Conservation (phyloP, 2,888 invertebrate species). For the Alviniconcha strummeri region DNA sequence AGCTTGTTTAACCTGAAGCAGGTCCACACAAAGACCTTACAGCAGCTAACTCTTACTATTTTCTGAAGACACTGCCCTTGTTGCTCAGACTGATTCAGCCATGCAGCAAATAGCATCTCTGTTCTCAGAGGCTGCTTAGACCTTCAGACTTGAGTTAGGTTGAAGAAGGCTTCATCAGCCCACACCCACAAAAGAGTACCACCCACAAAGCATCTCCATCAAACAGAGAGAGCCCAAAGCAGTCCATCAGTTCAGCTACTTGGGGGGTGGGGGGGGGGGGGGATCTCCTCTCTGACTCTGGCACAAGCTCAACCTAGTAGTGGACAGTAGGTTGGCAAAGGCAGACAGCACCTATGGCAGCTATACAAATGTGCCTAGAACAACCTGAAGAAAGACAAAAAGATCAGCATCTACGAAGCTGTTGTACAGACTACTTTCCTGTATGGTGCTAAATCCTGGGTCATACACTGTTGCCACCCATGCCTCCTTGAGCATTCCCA, state of each 20-base stretch:
- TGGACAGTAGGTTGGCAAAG: slow-evolving; percentile 15
- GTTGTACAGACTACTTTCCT: slow-evolving; percentile 11
- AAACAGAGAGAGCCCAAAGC: not conserved
- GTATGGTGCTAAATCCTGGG: slow-evolving; percentile 22
- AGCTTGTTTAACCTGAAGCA: not conserved
- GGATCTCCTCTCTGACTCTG: not conserved
- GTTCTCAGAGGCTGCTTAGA: not conserved
- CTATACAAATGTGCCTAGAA: slow-evolving; percentile 15
- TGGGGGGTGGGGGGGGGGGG: too few relatives aligned
- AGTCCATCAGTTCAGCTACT: not conserved
- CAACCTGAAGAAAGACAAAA: slow-evolving; percentile 12
- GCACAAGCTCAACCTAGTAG: not conserved
- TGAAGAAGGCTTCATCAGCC: slow-evolving; percentile 4
- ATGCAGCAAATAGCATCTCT: not conserved
- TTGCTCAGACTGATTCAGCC: slow-evolving; percentile 3
- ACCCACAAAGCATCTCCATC: not conserved
- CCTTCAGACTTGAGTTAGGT: slow-evolving; percentile 12
- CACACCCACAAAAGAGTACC: not conserved
- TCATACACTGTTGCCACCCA: not conserved
- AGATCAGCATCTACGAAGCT: slow-evolving; percentile 6
- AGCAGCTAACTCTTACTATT: not conserved
- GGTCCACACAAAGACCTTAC: not conserved
- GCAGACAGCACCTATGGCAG: not conserved
- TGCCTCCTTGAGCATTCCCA: too few relatives aligned
- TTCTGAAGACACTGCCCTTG: not conserved